Evolutionary conservation across 2,797 vertebrate genomes (phyloP).

Genomic region (Lateolabrax maculatus): DNA sequence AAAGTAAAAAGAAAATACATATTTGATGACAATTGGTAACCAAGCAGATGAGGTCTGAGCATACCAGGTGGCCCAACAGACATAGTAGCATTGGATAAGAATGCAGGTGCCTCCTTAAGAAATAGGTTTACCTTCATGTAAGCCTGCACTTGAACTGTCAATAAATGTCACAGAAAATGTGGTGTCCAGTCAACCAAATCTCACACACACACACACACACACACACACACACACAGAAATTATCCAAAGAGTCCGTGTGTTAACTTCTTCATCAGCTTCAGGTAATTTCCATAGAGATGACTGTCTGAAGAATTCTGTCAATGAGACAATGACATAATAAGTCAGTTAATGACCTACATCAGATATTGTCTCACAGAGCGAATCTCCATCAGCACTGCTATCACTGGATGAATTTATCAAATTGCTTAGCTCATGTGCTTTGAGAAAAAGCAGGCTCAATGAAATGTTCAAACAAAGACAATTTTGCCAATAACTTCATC

Average conservation of each 20-base stretch:
- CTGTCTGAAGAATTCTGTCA: slow-evolving; percentile 5
- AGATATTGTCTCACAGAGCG: slow-evolving; percentile 33
- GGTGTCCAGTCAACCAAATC: neutral
- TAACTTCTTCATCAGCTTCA: slow-evolving; percentile 2
- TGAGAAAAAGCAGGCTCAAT: neutral
- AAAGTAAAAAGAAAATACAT: too few relatives aligned
- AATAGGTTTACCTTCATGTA: neutral
- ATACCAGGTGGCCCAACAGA: neutral
- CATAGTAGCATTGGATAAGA: neutral
- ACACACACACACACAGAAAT: neutral
- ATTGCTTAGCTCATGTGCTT: slow-evolving; percentile 1
- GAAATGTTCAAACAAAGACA: slow-evolving; percentile 15
- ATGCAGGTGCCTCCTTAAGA: neutral
- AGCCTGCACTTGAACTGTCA: neutral
- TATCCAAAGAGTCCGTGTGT: neutral
- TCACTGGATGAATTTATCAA: slow-evolving; percentile 8
- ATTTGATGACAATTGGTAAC: neutral
- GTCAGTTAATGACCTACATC: slow-evolving; percentile 16
- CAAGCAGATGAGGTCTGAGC: too few relatives aligned
- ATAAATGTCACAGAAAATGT: slow-evolving; percentile 24
- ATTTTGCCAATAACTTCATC: neutral
- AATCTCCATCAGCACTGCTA: slow-evolving; percentile 9
- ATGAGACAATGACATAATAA: slow-evolving; percentile 30
- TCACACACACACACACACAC: neutral
- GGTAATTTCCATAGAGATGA: slow-evolving; percentile 16